These are phyloP conservation scores for Harpalus rufipes DNA, from an alignment of 2,888 invertebrate species.

Conservation along the genomic window DNA sequence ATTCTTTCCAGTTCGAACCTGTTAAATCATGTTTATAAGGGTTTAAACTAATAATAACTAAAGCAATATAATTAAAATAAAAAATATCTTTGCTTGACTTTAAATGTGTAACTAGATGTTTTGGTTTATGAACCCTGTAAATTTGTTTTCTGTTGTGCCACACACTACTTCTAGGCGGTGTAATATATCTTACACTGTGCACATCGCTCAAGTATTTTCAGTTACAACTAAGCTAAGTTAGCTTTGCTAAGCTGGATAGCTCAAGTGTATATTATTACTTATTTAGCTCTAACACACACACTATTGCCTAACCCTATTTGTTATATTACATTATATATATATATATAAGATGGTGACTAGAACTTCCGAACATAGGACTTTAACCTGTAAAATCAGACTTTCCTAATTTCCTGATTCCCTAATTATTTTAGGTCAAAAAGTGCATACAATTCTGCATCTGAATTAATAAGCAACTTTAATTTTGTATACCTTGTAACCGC, in stretches of 20 bases:
- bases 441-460: too few relatives aligned
- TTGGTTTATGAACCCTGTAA: slow-evolving; percentile 41
- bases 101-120: slow-evolving; percentile 52
- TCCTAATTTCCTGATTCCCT: too few relatives aligned
- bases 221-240: slow-evolving; percentile 26
- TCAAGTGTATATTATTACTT: slow-evolving; percentile 20
- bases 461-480: too few relatives aligned
- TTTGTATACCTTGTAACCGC: too few relatives aligned
- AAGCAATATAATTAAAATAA: slow-evolving; percentile 18
- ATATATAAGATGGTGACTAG: too few relatives aligned
- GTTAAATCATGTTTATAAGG: slow-evolving; percentile 22
- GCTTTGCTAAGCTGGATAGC: slow-evolving; percentile 45
- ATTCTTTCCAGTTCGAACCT: not conserved
- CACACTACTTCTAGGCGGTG: slow-evolving; percentile 35
- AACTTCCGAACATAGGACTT: too few relatives aligned
- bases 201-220: slow-evolving; percentile 50
- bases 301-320: not conserved
- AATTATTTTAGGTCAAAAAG: too few relatives aligned
- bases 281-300: not conserved
- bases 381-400: too few relatives aligned
- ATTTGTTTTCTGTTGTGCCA: slow-evolving; percentile 37
- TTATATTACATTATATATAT: too few relatives aligned
- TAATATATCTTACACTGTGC: slow-evolving; percentile 32
- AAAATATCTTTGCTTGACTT: slow-evolving; percentile 32
- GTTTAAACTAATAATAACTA: slow-evolving; percentile 20